These are phyloP conservation scores for Trochalopteron elliotii DNA, from an alignment of 2,113 vertebrate species.

Conservation along the genomic window DNA sequence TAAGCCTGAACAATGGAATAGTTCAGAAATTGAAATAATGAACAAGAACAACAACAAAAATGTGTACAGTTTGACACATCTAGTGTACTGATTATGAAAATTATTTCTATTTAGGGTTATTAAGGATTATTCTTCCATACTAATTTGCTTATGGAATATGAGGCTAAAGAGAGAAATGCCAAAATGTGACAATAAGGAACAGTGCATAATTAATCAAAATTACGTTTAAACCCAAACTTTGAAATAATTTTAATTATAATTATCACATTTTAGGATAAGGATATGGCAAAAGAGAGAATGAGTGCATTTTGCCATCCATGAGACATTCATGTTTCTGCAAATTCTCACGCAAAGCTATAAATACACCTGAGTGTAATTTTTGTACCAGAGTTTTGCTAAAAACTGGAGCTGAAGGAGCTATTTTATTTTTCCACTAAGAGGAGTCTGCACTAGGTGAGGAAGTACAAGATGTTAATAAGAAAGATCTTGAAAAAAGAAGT, in stretches of 20 bases:
- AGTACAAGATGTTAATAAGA: background rate
- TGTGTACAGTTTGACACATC: background rate
- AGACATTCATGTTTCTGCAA: background rate
- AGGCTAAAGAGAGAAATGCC: background rate
- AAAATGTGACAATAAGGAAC: background rate
- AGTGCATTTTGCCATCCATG: background rate
- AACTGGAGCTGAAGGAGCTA: background rate
- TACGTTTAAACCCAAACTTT: background rate
- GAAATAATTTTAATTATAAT: background rate
- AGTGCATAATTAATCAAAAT: background rate
- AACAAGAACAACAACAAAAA: background rate
- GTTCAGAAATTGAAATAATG: background rate
- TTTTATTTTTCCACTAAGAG: background rate
- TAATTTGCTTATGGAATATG: background rate
- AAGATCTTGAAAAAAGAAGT: background rate
- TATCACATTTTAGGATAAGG: background rate
- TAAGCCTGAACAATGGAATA: background rate
- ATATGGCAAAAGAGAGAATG: background rate
- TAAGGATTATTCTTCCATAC: background rate
- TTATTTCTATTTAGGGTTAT: background rate
- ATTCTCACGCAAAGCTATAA: background rate
- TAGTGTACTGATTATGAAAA: background rate
- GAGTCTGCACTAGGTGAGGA: background rate
- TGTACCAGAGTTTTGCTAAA: background rate
- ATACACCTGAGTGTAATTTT: background rate